Evolutionary conservation across 2,888 invertebrate species (phyloP), one percentile per base, ranked within the genome.

Genomic region (Aleiodes alternator): DNA sequence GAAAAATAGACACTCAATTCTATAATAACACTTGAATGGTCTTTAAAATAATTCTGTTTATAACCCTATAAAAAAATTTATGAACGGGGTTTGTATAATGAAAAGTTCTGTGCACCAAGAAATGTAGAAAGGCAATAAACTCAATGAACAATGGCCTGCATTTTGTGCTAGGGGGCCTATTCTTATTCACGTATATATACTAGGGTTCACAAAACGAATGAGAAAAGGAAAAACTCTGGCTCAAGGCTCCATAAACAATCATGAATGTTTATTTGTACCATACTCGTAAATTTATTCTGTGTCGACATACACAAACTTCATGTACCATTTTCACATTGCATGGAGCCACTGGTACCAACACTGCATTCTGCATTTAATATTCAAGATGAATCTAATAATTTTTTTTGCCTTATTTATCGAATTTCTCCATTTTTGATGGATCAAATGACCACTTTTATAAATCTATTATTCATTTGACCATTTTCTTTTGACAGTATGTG

Each of bases 281-380:
- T 48, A 50, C 69, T 68, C 81, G 76, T 86, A 86, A 86, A 86
- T 86, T 85, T 84, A 83, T 84, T 84, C 82, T 64, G 55, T 79
- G 82, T 82, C 82, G 77, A 81, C 86, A 78, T 76, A 80, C 80
- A 80, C 80, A 82, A 81, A 83, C 74, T 81, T 82, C 74, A 79
- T 80, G 70, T 76, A 70, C 74, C 75, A 56, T 34, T 59, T 59
- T 50, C 3, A 14, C 7, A 16, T 16, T 53, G 7, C 11, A 43
- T 43, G 11, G 43, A 43, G 43, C 43, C 43, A 9, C 0, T 43
- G 55, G n/a, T n/a, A 55, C 14, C 16, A 8, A 8, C 6, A 55
- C 16, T 55, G 55, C 16, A 11, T 7, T 23, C 14, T 7, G 12
- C 6, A 55, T 55, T 55, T 55, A 16, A 16, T 55, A 16, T 16